Conservation (phyloP, 2,113 vertebrate genomes). For the Actenoides hombroni region DNA sequence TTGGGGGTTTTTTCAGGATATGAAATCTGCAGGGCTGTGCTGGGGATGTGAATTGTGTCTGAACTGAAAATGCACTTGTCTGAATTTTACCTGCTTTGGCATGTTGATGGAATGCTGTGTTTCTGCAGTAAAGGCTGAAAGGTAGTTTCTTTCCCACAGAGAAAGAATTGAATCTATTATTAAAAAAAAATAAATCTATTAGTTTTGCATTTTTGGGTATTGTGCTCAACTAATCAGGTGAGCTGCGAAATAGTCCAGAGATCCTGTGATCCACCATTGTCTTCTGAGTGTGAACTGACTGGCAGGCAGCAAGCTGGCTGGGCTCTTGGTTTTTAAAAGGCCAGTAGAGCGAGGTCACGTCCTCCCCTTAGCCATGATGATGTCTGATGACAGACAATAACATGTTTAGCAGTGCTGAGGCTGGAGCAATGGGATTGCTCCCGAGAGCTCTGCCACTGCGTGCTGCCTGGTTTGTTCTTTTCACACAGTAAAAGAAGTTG, state of each 20-base stretch:
- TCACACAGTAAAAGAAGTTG: neutral
- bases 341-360: fast-evolving
- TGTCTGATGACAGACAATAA: fast-evolving
- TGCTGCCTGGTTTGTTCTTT: neutral
- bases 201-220: neutral
- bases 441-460: neutral
- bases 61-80: fast-evolving
- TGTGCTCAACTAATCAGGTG: neutral
- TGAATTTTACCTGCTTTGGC: neutral
- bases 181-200: neutral
- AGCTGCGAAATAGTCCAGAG: neutral
- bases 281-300: fast-evolving
- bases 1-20: neutral
- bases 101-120: fast-evolving
- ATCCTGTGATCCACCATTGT: fast-evolving
- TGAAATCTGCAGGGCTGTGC: fast-evolving
- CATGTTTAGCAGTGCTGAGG: neutral
- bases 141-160: neutral
- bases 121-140: neutral
- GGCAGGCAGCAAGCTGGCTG: neutral
- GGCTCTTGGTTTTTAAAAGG: neutral
- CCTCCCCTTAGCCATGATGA: fast-evolving
- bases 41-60: neutral
- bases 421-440: neutral
- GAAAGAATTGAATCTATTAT: neutral